phyloP scores from a whole-genome alignment of 2,113 vertebrate species.

The Brachyhypopomus occidentalis region DNA sequence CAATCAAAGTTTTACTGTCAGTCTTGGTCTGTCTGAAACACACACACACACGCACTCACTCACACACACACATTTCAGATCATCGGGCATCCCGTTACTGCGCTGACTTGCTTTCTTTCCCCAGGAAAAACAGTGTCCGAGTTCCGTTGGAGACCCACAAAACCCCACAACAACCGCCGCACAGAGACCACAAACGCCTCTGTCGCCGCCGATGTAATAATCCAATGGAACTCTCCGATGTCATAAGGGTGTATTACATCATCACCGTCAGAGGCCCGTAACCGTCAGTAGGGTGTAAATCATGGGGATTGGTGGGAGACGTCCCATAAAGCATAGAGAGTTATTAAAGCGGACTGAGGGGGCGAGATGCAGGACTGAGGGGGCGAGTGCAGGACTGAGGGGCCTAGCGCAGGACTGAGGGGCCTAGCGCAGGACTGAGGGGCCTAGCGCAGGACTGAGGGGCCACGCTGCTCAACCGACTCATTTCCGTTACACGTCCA shows the following conservation, averaged over 20 bases:
- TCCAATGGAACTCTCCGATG: conserved; percentile 7
- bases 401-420: too few species aligned
- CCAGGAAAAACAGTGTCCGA: neutral
- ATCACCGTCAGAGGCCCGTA: conserved; percentile 8
- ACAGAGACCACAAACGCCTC: conserved; percentile 11
- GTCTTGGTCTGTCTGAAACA: neutral
- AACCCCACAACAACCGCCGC: neutral
- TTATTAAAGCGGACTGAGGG: too few species aligned
- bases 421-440: too few species aligned
- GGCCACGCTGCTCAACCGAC: neutral
- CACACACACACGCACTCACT: neutral
- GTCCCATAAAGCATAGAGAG: conserved; percentile 12
- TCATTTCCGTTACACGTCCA: conserved; percentile 47
- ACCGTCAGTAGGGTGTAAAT: conserved; percentile 21
- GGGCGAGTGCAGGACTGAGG: neutral
- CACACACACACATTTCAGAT: neutral
- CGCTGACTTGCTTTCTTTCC: neutral
- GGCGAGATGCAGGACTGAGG: too few species aligned
- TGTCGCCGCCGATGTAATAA: neutral
- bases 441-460: too few species aligned
- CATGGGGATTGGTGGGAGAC: neutral
- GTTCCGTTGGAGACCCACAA: neutral
- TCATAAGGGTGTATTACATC: conserved; percentile 35
- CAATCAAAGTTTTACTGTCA: neutral
- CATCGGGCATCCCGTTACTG: conserved; percentile 12